Conservation (phyloP, 2,888 invertebrate species). For the Malthinus flaveolus region DNA sequence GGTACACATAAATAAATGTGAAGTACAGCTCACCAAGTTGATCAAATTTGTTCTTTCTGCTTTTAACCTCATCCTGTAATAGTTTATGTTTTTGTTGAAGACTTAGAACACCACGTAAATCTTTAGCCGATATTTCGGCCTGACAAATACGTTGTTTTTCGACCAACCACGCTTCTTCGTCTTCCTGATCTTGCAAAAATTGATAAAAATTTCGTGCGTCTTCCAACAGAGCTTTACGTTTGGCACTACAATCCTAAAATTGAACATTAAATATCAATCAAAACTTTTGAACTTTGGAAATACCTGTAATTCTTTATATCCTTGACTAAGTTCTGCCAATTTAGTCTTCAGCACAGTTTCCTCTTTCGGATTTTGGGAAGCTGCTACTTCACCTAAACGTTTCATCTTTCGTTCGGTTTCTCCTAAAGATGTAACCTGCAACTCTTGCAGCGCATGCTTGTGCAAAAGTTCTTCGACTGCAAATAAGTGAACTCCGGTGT, state of each 20-base stretch:
- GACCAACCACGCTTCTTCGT: constrained; percentile 95
- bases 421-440: constrained; percentile 87
- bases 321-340: constrained; percentile 74
- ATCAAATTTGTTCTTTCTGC: constrained; percentile 70
- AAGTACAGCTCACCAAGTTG: constrained; percentile 65
- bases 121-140: constrained; percentile 91
- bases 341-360: constrained; percentile 69
- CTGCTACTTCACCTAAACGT: constrained; percentile 60
- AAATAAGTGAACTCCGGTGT: constrained; percentile 90
- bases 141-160: constrained; percentile 94
- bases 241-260: constrained; percentile 69
- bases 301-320: constrained; percentile 68
- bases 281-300: constrained; percentile 9
- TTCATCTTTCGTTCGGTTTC: constrained; percentile 81
- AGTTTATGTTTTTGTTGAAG: constrained; percentile 93
- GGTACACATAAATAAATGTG: not conserved
- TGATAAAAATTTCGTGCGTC: constrained; percentile 93
- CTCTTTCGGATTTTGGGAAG: constrained; percentile 58
- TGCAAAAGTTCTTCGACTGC: constrained; percentile 95
- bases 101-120: constrained; percentile 85
- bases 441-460: constrained; percentile 89
- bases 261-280: too few relatives aligned
- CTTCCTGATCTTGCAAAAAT: constrained; percentile 95
- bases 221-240: constrained; percentile 82
- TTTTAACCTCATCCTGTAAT: constrained; percentile 85